phyloP scores from a whole-genome alignment of 2,113 vertebrate species.

The Lycaon pictus region DNA sequence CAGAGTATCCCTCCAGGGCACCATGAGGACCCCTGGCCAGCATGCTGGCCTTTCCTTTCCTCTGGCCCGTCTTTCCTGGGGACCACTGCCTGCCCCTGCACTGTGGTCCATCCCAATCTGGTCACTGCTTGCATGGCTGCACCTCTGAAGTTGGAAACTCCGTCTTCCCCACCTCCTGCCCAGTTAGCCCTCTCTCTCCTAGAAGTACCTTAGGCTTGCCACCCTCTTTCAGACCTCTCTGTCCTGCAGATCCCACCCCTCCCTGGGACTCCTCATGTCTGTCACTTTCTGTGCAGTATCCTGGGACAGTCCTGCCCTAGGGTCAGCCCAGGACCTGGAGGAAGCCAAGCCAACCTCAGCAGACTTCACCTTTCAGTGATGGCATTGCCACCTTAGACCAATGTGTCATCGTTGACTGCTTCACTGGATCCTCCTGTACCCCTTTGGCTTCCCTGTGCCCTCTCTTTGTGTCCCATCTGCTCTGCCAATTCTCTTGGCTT shows the following conservation, averaged over 20 bases:
- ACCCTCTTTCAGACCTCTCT: not conserved
- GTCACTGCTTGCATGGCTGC: accelerated
- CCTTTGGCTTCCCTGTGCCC: not conserved
- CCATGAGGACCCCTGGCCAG: not conserved
- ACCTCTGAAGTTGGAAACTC: not conserved
- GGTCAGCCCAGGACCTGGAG: not conserved
- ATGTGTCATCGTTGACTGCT: not conserved
- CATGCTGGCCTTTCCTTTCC: not conserved
- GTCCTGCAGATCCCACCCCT: not conserved
- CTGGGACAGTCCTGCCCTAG: not conserved
- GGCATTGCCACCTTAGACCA: not conserved
- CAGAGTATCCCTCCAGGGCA: not conserved
- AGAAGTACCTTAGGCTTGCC: not conserved
- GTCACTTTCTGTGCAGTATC: not conserved
- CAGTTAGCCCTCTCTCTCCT: not conserved
- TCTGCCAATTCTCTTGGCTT: not conserved
- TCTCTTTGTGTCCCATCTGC: not conserved
- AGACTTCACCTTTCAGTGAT: not conserved
- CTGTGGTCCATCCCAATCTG: not conserved
- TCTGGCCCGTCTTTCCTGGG: not conserved
- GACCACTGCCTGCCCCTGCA: not conserved
- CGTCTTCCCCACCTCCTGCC: not conserved
- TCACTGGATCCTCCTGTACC: accelerated
- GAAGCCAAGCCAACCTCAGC: not conserved
- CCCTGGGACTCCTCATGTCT: not conserved